A percentile compares a stretch with the other conserved stretches of the same genome.
Evolutionary conservation across 2,888 invertebrate genomes (phyloP).

Genomic region (Epistrophe grossulariae): DNA sequence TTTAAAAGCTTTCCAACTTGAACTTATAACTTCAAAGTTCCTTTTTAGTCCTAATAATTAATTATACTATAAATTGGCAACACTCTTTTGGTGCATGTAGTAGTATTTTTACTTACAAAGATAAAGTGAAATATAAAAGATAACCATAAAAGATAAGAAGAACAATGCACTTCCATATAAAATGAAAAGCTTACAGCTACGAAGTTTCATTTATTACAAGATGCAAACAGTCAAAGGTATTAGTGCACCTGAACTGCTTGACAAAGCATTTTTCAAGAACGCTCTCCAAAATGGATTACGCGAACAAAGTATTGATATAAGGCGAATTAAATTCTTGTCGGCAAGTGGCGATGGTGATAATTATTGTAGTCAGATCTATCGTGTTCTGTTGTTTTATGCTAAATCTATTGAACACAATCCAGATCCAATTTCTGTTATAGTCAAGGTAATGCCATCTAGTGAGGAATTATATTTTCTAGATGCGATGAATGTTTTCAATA

Average conservation of each 20-base stretch:
- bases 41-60: too few species aligned
- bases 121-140: too few species aligned
- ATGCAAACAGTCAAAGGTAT: conserved; percentile 38
- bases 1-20: too few species aligned
- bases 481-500: conserved; percentile 83
- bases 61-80: too few species aligned
- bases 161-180: not conserved
- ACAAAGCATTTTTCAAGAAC: conserved; percentile 79
- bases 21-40: too few species aligned
- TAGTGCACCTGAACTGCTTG: conserved; percentile 77
- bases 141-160: too few species aligned
- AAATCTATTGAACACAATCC: not conserved
- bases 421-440: conserved; percentile 70
- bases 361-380: conserved; percentile 81
- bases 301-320: conserved; percentile 59
- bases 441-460: conserved; percentile 78
- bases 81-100: too few species aligned
- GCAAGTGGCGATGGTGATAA: conserved; percentile 81
- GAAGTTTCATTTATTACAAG: conserved; percentile 12
- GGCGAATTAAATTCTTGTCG: conserved; percentile 66
- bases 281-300: conserved; percentile 79
- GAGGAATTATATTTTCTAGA: conserved; percentile 79
- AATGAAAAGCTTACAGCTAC: not conserved
- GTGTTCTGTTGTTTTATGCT: conserved; percentile 76
- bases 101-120: too few species aligned